Percentiles rank a stretch among this genome's conserved stretches.
Evolutionary conservation across 2,797 vertebrate genomes (phyloP).

Genomic region (Eospalax fontanierii): DNA sequence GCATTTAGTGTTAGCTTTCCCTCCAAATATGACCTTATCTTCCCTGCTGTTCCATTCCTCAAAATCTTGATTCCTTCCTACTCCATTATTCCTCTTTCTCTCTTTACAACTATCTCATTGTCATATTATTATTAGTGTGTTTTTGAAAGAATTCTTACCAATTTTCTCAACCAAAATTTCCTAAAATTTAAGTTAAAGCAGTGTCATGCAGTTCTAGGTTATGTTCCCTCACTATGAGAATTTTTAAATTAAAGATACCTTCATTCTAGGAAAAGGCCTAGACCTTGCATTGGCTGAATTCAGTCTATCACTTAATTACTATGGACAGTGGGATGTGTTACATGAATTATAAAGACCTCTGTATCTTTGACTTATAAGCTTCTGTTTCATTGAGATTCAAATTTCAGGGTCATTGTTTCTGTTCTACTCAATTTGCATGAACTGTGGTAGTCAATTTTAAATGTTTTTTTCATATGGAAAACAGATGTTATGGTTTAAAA

Average conservation of each 20-base stretch:
- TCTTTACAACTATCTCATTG: no score
- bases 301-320: background rate
- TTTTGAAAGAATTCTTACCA: no score
- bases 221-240: background rate
- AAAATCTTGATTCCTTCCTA: no score
- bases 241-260: background rate
- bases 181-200: background rate
- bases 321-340: background rate
- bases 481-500: conserved; percentile 1
- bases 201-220: background rate
- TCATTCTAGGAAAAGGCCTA: background rate
- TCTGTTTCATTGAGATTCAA: background rate
- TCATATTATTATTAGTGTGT: no score
- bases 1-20: no score
- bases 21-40: no score
- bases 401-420: background rate
- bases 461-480: background rate
- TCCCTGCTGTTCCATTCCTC: no score
- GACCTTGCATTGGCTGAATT: background rate
- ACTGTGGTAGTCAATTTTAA: background rate
- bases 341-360: background rate
- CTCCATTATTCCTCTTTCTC: no score
- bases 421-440: background rate
- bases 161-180: background rate
- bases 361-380: background rate